phyloP scores from a whole-genome alignment of 2,797 vertebrate species.

The Delichon dasypus region DNA sequence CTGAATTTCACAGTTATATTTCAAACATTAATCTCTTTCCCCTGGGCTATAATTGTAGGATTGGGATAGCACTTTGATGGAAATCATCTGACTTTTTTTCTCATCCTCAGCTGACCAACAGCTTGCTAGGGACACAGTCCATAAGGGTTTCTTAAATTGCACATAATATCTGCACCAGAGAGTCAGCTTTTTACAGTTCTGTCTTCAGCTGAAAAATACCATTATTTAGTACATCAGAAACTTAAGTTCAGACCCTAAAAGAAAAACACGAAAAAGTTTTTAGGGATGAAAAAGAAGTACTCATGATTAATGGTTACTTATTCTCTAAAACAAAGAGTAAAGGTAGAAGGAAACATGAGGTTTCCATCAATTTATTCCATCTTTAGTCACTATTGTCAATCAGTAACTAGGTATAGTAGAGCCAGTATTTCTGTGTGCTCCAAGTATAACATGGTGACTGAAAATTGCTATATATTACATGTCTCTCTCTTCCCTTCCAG shows the following conservation, averaged over 20 bases:
- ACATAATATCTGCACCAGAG: background rate
- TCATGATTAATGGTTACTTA: background rate
- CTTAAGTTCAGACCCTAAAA: background rate
- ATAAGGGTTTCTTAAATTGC: background rate
- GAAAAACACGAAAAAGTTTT: background rate
- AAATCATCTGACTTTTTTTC: slow-evolving; percentile 7
- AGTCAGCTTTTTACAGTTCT: background rate
- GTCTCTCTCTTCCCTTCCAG: slow-evolving; percentile 17
- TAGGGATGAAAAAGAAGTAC: background rate
- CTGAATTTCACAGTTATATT: background rate
- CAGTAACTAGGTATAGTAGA: background rate
- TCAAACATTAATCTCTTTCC: slow-evolving; percentile 16
- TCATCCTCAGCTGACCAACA: background rate
- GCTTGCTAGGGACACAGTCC: background rate
- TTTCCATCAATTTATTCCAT: background rate
- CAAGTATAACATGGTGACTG: background rate
- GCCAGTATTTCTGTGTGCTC: background rate
- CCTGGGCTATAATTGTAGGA: background rate
- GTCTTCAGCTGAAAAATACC: background rate
- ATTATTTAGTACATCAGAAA: background rate
- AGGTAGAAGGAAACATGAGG: background rate
- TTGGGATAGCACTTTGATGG: background rate
- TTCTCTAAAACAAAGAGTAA: background rate
- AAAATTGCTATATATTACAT: slow-evolving; percentile 32
- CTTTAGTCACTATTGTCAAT: background rate